Base-by-base conservation (phyloP, 2,113 vertebrate species). In the Syngnathus floridae region DNA sequence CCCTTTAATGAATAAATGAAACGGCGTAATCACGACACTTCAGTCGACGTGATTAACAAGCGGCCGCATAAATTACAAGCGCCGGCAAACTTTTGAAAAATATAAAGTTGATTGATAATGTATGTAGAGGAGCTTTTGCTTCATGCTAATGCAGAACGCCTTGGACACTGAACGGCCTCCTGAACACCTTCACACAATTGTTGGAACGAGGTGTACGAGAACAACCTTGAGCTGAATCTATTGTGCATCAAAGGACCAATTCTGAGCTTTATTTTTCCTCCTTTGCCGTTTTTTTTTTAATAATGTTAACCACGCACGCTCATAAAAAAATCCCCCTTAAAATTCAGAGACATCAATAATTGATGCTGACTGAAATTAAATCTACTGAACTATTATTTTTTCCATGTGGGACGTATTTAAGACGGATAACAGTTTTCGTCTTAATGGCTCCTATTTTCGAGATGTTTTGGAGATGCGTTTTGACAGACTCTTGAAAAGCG, bases 1-100 rank as follows among this genome's bases (percentile, higher is more conserved):
- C 7, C 65, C 57, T 60, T 40, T 43, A 37, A 79, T 73, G 73
- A 75, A 77, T 72, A 36, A 64, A 65, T 70, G 37, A 71, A 82
- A 69, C 68, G 16, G 46, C 43, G 70, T 64, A 64, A 62, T 69
- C 57, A 36, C 7, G 26, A 65, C 68, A 55, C 64, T 58, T 67
- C 51, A 51, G 57, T 35, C 56, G 68, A 11, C 56, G 56, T 75
- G 73, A 76, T 79, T 65, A 81, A 69, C n/a, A 62, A 70, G 64
- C 17, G 21, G 59, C 31, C 36, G 67, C 37, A 62, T 63, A 54
- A 57, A 76, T 63, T 65, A 49, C 14, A 37, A 12, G 5, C n/a
- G 8, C 14, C 31, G 4, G 31, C 54, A 17, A 57, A 36, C 31
- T 56, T 16, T 22, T 52, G 1, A 52, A 52, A 52, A 22, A 22